Conservation (phyloP, 2,888 invertebrate genomes). For the Spialia ferax region DNA sequence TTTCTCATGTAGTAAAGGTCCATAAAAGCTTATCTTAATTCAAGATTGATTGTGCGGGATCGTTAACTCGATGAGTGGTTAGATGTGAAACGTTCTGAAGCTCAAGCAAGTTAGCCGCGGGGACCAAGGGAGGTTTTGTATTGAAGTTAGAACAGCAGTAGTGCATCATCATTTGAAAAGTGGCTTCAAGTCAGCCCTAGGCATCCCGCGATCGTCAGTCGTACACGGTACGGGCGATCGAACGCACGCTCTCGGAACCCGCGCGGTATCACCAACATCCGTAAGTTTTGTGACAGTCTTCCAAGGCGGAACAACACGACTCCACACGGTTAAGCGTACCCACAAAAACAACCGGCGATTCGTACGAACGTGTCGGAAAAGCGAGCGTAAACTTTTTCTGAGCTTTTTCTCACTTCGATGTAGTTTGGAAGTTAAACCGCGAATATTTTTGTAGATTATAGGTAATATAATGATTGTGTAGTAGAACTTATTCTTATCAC, state of each 20-base stretch:
- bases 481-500: background rate
- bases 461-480: too few relatives aligned
- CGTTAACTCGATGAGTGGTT: constrained; percentile 11
- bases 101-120: background rate
- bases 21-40: constrained; percentile 30
- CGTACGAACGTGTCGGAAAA: constrained; percentile 39
- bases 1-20: constrained; percentile 21
- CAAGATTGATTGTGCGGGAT: constrained; percentile 20
- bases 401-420: constrained; percentile 56
- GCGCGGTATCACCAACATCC: constrained; percentile 54
- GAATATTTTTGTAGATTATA: constrained; percentile 23
- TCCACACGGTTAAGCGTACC: constrained; percentile 52
- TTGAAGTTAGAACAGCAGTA: constrained; percentile 22
- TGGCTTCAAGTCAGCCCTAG: constrained; percentile 33
- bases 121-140: background rate
- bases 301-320: constrained; percentile 53
- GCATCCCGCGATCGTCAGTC: constrained; percentile 54
- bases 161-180: constrained; percentile 29
- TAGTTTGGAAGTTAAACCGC: constrained; percentile 60
- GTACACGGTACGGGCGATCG: constrained; percentile 62
- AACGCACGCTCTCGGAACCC: constrained; percentile 58
- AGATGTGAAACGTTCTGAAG: constrained; percentile 1
- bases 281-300: constrained; percentile 77
- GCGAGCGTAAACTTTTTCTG: constrained; percentile 45
- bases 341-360: constrained; percentile 12